Evolutionary conservation across 2,113 vertebrate genomes (phyloP), one percentile per base, ranked within the genome.

Genomic region (Dasyprocta punctata): DNA sequence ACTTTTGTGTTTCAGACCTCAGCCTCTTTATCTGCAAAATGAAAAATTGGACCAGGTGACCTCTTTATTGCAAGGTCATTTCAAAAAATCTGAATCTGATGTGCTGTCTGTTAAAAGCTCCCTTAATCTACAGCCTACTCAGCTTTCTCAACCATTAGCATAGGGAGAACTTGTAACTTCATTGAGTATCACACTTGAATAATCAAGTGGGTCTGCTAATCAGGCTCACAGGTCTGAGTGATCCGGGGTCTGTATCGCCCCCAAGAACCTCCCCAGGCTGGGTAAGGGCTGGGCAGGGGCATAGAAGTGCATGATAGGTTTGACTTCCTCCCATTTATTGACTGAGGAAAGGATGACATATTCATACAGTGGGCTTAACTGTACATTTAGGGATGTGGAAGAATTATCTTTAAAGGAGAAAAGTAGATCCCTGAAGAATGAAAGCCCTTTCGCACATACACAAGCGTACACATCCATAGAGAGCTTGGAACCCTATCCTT

Each of bases 191-290:
- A 90, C 96, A 92, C 97, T 95, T 95, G 96, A 97, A 77, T 97
- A 97, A 95, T 96, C 96, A 96, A 98, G 95, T 96, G 83, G 91
- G 92, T 95, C 90, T 94, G 56, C 75, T 96, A 95, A 97, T 97
- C 95, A 97, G 97, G 97, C 96, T 97, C 96, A 73, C 86, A 69
- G 97, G 86, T 97, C 85, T 87, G 96, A 90, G 94, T 93, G 78
- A 52, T 20, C 33, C 2, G 0, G 19, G 24, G 52, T 36, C 7
- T n/a, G n/a, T 2, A 0, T 20, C 14, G 17, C 73, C 41, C 0
- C 41, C n/a, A 7, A 80, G 84, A 60, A 0, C 13, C 41, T 16
- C 63, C 49, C 3, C 5, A 49, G 14, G 49, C 61, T 65, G 44
- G 36, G 9, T 17, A 14, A 47, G 77, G 69, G 5, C 61, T 14